Evolutionary conservation across 2,888 invertebrate species (phyloP), one percentile per base, ranked within the genome.

Genomic region (Eurytoma californica): DNA sequence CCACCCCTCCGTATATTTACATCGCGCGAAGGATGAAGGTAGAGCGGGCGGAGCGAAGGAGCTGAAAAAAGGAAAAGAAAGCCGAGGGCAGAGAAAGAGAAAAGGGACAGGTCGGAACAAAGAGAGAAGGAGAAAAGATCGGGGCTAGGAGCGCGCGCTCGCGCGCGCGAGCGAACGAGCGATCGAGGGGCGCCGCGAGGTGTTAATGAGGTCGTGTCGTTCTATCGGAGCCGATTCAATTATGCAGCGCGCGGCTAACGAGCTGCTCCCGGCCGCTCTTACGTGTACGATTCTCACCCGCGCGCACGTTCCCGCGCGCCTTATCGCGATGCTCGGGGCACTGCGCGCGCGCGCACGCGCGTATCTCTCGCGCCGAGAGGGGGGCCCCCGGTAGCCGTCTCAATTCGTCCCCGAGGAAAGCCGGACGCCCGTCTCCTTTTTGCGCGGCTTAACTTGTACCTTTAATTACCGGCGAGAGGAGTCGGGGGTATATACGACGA

Each of bases 131-230:
- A 13, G 49, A 47, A 49, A 47, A 20, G 65, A 47, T 49, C 24
- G 24, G n/a, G 20, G 51, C 55, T 20, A 58, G 39, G 39, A 39
- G 14, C 53, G 84, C 84, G 30, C 84, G 84, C 82, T n/a, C n/a
- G n/a, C n/a, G 84, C 85, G 30, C 84, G 84, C 82, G 84, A 81
- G 82, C 83, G 82, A 85, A 84, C 76, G 83, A 83, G 85, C 85
- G 83, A 77, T 53, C 51, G 51, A 39, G 51, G 20, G 87, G 88
- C 39, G 65, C 63, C 63, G 76, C 65, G 66, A 90, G 89, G 90
- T 90, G 90, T 90, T 90, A 90, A 90, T 89, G 90, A 90, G 90
- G 89, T 90, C 89, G 89, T 90, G 90, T 90, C 89, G 89, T 86
- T 88, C 87, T 86, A 86, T 72, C 73, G 61, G 39, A 88, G 88